phyloP scores from a whole-genome alignment of 1,140 invertebrate genomes.

The Brachionus calyciflorus region DNA sequence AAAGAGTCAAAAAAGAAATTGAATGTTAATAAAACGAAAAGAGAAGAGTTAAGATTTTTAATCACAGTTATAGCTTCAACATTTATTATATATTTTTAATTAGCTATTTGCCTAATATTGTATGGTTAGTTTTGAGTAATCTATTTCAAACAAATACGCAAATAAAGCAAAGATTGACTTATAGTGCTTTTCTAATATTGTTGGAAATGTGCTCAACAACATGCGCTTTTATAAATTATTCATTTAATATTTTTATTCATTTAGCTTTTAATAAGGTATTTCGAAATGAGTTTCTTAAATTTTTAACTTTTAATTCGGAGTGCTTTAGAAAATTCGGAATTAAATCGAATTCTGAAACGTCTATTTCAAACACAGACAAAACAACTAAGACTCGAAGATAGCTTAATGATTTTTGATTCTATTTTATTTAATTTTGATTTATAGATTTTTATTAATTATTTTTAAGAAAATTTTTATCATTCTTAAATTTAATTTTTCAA shows the following conservation, averaged over 20 bases:
- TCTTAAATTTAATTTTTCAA: too few relatives aligned
- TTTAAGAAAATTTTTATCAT: too few relatives aligned
- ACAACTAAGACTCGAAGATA: too few relatives aligned
- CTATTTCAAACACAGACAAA: too few relatives aligned
- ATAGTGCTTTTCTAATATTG: not conserved
- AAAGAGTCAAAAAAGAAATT: not conserved
- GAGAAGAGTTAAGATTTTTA: not conserved
- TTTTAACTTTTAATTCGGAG: too few relatives aligned
- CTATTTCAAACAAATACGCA: not conserved
- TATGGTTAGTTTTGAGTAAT: not conserved
- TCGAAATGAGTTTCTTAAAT: not conserved
- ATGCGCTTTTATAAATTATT: not conserved
- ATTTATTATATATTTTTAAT: not conserved
- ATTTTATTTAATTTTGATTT: too few relatives aligned
- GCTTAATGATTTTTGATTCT: too few relatives aligned
- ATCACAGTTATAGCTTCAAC: not conserved
- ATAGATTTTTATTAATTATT: too few relatives aligned
- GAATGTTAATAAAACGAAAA: not conserved
- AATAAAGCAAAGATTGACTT: not conserved
- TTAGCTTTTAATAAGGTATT: not conserved
- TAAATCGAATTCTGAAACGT: too few relatives aligned
- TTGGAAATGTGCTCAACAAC: not conserved
- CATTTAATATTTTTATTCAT: not conserved
- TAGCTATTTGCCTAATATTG: not conserved
- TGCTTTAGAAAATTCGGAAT: too few relatives aligned